Conservation (phyloP, 2,888 invertebrate genomes). For the Cerceris ruficornis region DNA sequence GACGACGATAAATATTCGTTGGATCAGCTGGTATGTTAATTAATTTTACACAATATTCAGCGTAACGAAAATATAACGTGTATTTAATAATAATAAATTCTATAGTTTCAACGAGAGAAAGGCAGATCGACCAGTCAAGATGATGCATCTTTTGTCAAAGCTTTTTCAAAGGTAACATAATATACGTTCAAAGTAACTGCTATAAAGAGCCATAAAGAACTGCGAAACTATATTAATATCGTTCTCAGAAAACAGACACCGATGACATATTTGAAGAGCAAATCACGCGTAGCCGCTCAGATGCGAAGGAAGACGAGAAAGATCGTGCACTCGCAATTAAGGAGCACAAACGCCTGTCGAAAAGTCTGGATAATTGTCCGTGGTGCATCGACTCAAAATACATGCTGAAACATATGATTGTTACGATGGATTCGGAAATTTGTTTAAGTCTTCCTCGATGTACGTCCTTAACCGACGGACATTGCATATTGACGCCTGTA, state of each 20-base stretch:
- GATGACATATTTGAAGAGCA: conserved; percentile 93
- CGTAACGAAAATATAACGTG: neutral
- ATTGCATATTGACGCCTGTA: conserved; percentile 93
- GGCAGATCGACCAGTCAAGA: conserved; percentile 90
- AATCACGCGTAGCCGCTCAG: conserved; percentile 86
- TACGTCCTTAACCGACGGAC: conserved; percentile 91
- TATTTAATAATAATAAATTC: conserved; percentile 18
- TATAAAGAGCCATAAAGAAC: conserved; percentile 11
- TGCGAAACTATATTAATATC: conserved; percentile 6
- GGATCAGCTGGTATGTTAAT: conserved; percentile 88
- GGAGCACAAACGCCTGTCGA: conserved; percentile 88
- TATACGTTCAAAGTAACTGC: neutral
- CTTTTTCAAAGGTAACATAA: conserved; percentile 84
- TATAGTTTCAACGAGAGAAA: conserved; percentile 91
- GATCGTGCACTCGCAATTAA: conserved; percentile 87
- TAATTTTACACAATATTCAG: neutral
- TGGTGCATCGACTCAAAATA: conserved; percentile 92
- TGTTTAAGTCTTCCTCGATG: conserved; percentile 92
- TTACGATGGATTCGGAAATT: conserved; percentile 91
- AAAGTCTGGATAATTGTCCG: conserved; percentile 90
- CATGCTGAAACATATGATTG: conserved; percentile 92
- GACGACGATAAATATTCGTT: conserved; percentile 95
- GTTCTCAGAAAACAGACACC: conserved; percentile 83
- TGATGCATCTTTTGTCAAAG: conserved; percentile 90
- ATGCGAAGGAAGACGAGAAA: conserved; percentile 84